These are phyloP conservation scores for Drosophila burlai DNA, from an alignment of 1,140 invertebrate genomes.

Conservation along the genomic window DNA sequence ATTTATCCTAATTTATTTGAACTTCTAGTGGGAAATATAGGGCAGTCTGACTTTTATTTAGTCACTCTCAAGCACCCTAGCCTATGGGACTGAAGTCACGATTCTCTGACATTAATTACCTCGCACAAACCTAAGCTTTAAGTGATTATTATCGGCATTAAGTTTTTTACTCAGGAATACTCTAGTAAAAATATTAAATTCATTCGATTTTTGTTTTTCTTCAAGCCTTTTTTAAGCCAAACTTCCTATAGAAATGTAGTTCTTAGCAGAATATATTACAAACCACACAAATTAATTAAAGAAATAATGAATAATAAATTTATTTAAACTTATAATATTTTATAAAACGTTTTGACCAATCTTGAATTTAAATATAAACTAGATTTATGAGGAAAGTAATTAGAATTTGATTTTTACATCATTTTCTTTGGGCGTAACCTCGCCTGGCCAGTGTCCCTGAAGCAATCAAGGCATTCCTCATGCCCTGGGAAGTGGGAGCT, in stretches of 20 bases:
- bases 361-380: no score
- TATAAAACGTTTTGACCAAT: no score
- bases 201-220: not conserved
- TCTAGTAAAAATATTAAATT: not conserved
- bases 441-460: not conserved
- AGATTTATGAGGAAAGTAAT: not conserved
- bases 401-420: not conserved
- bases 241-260: not conserved
- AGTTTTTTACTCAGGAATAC: not conserved
- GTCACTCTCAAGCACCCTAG: not conserved
- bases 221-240: not conserved
- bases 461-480: not conserved
- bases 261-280: not conserved
- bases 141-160: not conserved
- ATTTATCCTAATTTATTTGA: conserved; percentile 32
- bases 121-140: not conserved
- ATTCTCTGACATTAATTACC: conserved; percentile 24
- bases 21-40: conserved; percentile 23
- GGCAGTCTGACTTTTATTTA: conserved; percentile 24
- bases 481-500: not conserved
- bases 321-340: no score
- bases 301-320: no score
- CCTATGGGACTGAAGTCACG: conserved; percentile 34
- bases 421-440: not conserved
- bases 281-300: no score